These are phyloP conservation scores for Ferdinandea cuprea DNA, from an alignment of 2,888 invertebrate species.

Conservation along the genomic window DNA sequence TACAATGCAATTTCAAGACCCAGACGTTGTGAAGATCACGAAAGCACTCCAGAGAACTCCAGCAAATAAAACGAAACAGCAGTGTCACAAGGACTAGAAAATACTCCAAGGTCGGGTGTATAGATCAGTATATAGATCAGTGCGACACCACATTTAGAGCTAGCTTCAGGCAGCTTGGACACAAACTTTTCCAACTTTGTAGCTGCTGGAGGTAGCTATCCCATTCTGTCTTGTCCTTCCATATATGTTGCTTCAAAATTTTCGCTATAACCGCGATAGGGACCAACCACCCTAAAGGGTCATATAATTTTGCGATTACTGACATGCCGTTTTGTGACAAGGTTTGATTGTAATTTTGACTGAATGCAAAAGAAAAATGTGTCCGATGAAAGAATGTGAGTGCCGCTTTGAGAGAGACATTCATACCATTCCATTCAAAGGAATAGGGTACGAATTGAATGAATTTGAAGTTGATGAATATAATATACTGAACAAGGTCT, in stretches of 20 bases:
- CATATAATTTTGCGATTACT: not conserved
- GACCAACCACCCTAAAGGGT: too few species aligned
- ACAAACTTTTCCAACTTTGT: not conserved
- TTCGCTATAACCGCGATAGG: too few species aligned
- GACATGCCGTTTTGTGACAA: not conserved
- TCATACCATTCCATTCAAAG: too few species aligned
- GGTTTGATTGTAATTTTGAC: not conserved
- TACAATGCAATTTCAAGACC: not conserved
- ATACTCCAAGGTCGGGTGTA: constrained; percentile 18
- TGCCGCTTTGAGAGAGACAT: too few species aligned
- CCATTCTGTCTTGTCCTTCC: too few species aligned
- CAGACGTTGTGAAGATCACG: not conserved
- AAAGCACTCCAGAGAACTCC: not conserved
- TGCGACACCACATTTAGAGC: too few species aligned
- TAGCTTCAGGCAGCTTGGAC: not conserved
- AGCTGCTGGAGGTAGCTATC: too few species aligned
- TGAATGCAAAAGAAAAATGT: not conserved
- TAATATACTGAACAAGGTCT: too few species aligned
- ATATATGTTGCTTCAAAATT: too few species aligned
- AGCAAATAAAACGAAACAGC: not conserved
- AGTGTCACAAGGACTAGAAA: constrained; percentile 1
- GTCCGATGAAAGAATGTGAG: too few species aligned
- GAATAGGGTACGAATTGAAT: too few species aligned
- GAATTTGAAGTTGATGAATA: too few species aligned
- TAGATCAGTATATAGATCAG: not conserved